A percentile compares a stretch with the other conserved stretches of the same genome.
Evolutionary conservation across 2,113 vertebrate genomes (phyloP).

Genomic region (Lepidiolamprologus cunningtoni): DNA sequence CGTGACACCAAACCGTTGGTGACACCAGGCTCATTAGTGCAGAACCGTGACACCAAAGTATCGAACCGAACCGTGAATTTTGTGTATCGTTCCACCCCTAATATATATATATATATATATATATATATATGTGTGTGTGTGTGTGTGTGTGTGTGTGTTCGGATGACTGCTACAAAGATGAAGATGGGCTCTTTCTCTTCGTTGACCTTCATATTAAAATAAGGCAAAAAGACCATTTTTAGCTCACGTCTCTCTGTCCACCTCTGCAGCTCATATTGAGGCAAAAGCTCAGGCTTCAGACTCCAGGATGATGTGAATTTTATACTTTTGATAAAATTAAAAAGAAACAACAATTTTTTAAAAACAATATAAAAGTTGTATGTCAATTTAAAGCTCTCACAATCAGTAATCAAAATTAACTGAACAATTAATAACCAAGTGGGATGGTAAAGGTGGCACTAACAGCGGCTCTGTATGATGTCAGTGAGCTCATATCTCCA

Average conservation of each 20-base stretch:
- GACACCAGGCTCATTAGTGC: too few relatives aligned
- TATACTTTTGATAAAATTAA: background rate
- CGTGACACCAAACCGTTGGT: background rate
- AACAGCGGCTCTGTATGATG: background rate
- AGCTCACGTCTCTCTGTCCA: background rate
- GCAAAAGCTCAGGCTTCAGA: background rate
- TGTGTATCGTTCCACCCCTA: background rate
- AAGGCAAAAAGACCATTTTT: background rate
- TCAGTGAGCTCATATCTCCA: background rate
- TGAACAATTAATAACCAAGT: background rate
- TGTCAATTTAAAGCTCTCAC: background rate
- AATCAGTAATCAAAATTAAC: background rate
- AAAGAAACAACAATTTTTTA: background rate
- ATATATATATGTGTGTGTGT: fast-evolving
- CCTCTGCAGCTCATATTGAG: background rate
- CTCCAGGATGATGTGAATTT: background rate
- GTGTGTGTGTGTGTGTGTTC: background rate
- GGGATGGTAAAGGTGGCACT: background rate
- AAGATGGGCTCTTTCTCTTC: background rate
- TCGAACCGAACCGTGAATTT: background rate
- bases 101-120: background rate
- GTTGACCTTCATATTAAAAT: background rate
- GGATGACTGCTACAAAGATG: background rate
- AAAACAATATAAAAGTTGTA: background rate
- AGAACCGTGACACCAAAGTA: background rate